Base-by-base conservation (phyloP, 2,888 invertebrate species). In the Trachelus iudaicus region DNA sequence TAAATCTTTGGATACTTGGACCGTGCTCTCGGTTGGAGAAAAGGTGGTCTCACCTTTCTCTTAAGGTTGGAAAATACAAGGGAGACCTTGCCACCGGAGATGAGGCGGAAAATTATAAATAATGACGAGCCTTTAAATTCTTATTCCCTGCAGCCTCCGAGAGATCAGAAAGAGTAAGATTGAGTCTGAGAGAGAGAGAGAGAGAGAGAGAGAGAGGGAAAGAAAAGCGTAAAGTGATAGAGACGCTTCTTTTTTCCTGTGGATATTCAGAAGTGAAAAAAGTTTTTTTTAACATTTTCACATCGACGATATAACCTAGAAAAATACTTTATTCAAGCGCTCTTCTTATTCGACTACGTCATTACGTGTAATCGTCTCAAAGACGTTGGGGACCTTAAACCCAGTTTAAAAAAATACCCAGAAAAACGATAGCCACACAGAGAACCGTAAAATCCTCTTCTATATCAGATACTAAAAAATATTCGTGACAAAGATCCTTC, bases 81-180 rank as follows among this genome's bases (percentile, higher is more conserved):
- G 81, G 82, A 77, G 80, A 83, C 77, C 77, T 78, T 79, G 80
- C 77, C 77, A 74, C 81, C 77, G 80, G 82, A 82, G 79, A 81
- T 79, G 84, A 83, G 89, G 86, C 90, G 90, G 90, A 90, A 90
- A 90, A 90, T 90, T 90, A 90, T 90, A 90, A 90, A 90, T 90
- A 90, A 90, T 88, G 89, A 90, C 87, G 89, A 87, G 86, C 76
- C 77, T 82, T 82, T 79, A 79, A 82, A 80, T 77, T 78, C 75
- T 80, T 73, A 30, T 74, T 34, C n/a, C 74, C 37, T n/a, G 15
- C 33, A 71, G 33, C 71, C 71, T 34, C 71, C 71, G 71, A 31
- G 71, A 30, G 23, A 15, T 30, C 23, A 4, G 33, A 15, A 11
- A 23, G 35, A 15, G 71, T 34, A 34, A 31, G 71, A 71, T 31